A percentile compares a stretch with the other conserved stretches of the same genome.
These are phyloP conservation scores for Scaptomyza pallida DNA, from an alignment of 1,140 invertebrate species.

Conservation along the genomic window DNA sequence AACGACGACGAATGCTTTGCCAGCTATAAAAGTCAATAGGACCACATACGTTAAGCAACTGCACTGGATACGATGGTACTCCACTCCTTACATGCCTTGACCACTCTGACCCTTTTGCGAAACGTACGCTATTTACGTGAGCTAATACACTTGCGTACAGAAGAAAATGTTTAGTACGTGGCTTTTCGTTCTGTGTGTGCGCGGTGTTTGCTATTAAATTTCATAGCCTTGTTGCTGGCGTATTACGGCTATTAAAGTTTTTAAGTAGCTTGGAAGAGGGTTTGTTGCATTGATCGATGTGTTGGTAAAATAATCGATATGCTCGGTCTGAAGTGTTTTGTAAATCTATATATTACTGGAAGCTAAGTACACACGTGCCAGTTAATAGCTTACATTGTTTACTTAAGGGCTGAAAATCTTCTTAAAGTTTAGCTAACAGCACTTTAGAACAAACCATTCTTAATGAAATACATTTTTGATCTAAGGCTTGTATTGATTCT, in stretches of 20 bases:
- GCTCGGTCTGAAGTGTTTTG: neutral
- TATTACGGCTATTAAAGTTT: slow-evolving; percentile 75
- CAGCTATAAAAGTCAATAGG: slow-evolving; percentile 78
- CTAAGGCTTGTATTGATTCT: too few species aligned
- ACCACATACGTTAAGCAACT: slow-evolving; percentile 43
- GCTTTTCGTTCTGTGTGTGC: slow-evolving; percentile 5
- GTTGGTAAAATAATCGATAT: neutral
- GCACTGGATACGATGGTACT: neutral
- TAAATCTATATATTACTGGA: neutral
- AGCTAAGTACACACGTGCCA: neutral
- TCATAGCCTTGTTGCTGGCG: slow-evolving; percentile 73
- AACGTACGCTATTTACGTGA: slow-evolving; percentile 52
- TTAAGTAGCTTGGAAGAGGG: slow-evolving; percentile 63
- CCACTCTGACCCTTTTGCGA: too few species aligned
- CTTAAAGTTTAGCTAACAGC: too few species aligned
- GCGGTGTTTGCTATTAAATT: slow-evolving; percentile 71
- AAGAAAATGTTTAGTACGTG: slow-evolving; percentile 37
- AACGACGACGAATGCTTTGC: slow-evolving; percentile 12
- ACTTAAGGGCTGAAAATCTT: neutral
- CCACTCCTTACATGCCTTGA: neutral
- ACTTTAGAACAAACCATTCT: too few species aligned
- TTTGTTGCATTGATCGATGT: slow-evolving; percentile 9
- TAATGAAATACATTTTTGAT: too few species aligned
- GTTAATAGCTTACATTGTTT: neutral
- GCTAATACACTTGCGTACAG: slow-evolving; percentile 73